Conservation (phyloP, 1,140 invertebrate species). For the Trichonephila inaurata region DNA sequence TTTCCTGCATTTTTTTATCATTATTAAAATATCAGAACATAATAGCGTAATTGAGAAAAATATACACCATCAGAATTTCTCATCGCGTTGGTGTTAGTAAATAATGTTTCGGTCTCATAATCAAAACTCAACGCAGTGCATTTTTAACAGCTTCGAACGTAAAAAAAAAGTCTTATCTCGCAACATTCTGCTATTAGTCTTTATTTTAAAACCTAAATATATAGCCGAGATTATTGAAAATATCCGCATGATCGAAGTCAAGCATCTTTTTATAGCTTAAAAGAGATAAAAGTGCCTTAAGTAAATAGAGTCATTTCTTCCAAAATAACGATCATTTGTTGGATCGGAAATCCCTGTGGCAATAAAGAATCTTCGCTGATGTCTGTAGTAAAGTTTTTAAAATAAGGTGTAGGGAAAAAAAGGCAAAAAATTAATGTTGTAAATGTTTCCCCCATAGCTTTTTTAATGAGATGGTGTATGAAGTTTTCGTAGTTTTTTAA, state of each 20-base stretch:
- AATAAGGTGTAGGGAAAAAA: too few relatives aligned
- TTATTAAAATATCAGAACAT: too few relatives aligned
- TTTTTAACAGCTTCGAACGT: not conserved
- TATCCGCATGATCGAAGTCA: not conserved
- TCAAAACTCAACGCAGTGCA: too few relatives aligned
- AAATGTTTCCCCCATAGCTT: not conserved
- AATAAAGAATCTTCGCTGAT: not conserved
- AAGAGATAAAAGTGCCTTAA: not conserved
- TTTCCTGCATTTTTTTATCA: too few relatives aligned
- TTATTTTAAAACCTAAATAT: slow-evolving; percentile 15
- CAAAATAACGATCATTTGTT: slow-evolving; percentile 47
- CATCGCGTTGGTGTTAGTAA: too few relatives aligned
- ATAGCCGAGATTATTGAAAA: not conserved
- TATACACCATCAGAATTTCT: too few relatives aligned
- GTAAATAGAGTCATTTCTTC: slow-evolving; percentile 26
- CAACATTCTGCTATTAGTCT: not conserved
- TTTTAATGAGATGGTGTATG: not conserved
- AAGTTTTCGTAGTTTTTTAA: not conserved
- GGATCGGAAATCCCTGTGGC: not conserved
- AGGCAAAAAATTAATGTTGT: slow-evolving; percentile 4
- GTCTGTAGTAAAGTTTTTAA: not conserved
- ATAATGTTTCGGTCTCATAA: too few relatives aligned
- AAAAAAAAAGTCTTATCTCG: not conserved
- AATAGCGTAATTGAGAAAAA: too few relatives aligned
- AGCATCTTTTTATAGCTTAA: slow-evolving; percentile 7